These are phyloP conservation scores for Sebastiscus albofasciatus DNA, from an alignment of 2,797 vertebrate genomes.

Conservation along the genomic window DNA sequence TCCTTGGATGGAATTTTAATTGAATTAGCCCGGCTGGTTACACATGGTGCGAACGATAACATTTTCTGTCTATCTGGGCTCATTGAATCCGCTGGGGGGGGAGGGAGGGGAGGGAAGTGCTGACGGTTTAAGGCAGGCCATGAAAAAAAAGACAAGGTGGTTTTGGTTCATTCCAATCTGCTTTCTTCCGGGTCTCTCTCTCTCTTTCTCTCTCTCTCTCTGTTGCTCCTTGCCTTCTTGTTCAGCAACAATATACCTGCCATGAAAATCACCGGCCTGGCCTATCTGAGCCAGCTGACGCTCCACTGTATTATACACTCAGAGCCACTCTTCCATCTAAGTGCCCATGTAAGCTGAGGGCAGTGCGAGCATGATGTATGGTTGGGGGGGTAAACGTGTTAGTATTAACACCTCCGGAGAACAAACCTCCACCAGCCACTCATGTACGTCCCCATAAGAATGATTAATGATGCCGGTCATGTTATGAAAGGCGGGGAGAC, in stretches of 20 bases:
- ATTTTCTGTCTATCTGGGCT: slow-evolving; percentile 80
- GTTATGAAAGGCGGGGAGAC: slow-evolving; percentile 54
- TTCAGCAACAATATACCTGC: slow-evolving; percentile 42
- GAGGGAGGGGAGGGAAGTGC: slow-evolving; percentile 27
- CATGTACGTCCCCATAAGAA: slow-evolving; percentile 49
- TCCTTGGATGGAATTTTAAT: slow-evolving; percentile 82
- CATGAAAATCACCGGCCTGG: slow-evolving; percentile 8
- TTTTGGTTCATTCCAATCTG: slow-evolving; percentile 35
- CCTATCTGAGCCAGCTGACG: slow-evolving; percentile 16
- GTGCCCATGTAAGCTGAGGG: slow-evolving; percentile 63
- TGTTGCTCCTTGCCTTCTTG: slow-evolving; percentile 6
- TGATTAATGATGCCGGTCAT: slow-evolving; percentile 72
- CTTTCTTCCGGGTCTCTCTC: background rate
- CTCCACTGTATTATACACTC: slow-evolving; percentile 41
- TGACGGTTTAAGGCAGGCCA: slow-evolving; percentile 54
- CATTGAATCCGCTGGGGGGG: slow-evolving; percentile 61
- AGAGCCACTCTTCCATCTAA: slow-evolving; percentile 61
- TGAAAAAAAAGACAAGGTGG: slow-evolving; percentile 43
- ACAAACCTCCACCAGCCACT: slow-evolving; percentile 59
- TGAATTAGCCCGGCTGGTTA: slow-evolving; percentile 83
- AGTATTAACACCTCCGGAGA: slow-evolving; percentile 62
- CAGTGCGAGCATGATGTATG: slow-evolving; percentile 67
- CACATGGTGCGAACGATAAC: slow-evolving; percentile 82
- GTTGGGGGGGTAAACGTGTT: slow-evolving; percentile 61
- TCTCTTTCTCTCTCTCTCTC: background rate